A percentile compares a stretch with the other conserved stretches of the same genome.
These are phyloP conservation scores for Erynnis tages DNA, from an alignment of 2,888 invertebrate species.

Conservation along the genomic window DNA sequence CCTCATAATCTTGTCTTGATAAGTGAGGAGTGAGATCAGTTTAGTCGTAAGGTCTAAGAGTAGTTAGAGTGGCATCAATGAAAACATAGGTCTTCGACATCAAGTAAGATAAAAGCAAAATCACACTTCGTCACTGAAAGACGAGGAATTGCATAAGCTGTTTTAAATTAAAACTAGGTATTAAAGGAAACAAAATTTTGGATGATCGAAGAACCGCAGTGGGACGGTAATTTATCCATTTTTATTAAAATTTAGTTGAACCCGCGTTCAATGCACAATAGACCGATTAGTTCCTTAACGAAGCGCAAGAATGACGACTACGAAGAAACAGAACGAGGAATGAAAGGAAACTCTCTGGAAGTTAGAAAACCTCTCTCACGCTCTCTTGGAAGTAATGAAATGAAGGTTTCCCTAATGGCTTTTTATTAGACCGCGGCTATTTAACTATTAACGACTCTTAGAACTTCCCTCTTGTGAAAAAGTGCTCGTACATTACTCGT, in stretches of 20 bases:
- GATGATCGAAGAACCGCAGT: too few species aligned
- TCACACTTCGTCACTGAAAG: too few species aligned
- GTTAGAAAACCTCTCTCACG: slow-evolving; percentile 44
- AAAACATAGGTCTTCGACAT: too few species aligned
- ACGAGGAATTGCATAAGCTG: too few species aligned
- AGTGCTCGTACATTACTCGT: slow-evolving; percentile 1
- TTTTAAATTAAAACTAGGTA: too few species aligned
- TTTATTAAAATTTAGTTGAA: slow-evolving; percentile 46
- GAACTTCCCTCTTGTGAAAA: slow-evolving; percentile 9
- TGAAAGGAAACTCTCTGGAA: slow-evolving; percentile 38
- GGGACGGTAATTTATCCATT: slow-evolving; percentile 30
- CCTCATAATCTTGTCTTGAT: too few species aligned
- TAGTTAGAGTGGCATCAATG: too few species aligned
- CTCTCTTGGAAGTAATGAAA: slow-evolving; percentile 33
- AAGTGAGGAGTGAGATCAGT: too few species aligned
- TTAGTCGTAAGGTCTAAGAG: too few species aligned
- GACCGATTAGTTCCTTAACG: slow-evolving; percentile 63
- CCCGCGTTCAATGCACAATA: slow-evolving; percentile 56
- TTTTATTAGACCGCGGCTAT: slow-evolving; percentile 25
- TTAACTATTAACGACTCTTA: slow-evolving; percentile 21
- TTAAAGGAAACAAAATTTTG: too few species aligned
- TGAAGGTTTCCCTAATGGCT: slow-evolving; percentile 24
- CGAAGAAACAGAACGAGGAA: slow-evolving; percentile 34
- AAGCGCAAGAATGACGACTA: slow-evolving; percentile 43
- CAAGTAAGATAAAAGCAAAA: too few species aligned